phyloP scores from a whole-genome alignment of 92 coral and sea anemone species.

The Metridium senile region DNA sequence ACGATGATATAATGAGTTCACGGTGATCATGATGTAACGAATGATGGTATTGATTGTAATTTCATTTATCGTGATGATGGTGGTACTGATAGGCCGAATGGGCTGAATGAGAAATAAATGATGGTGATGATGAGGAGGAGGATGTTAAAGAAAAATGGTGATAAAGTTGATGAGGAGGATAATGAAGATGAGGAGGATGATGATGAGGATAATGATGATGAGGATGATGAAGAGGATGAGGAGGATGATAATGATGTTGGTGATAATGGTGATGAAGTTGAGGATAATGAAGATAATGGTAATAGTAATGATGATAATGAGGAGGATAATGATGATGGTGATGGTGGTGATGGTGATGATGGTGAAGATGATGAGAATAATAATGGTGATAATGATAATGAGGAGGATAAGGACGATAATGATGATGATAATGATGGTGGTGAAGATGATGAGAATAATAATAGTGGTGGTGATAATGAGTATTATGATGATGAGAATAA shows the following conservation, averaged over 20 bases:
- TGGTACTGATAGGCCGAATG: neutral
- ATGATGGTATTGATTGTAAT: neutral
- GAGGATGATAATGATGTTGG: neutral
- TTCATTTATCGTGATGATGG: neutral
- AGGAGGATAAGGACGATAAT: neutral
- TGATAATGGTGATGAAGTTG: neutral
- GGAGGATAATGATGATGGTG: neutral
- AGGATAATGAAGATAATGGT: neutral
- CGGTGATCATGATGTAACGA: neutral
- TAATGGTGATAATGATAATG: slow-evolving; percentile 2
- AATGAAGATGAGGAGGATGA: neutral
- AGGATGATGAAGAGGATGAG: neutral
- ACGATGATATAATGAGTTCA: neutral
- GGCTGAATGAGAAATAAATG: neutral
- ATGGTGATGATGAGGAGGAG: neutral
- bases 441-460: neutral
- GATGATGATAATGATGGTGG: neutral
- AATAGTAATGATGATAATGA: neutral
- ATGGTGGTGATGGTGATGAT: neutral
- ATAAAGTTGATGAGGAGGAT: neutral
- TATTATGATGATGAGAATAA: neutral
- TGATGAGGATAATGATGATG: neutral
- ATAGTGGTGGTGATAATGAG: neutral
- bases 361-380: neutral
- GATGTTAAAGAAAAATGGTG: neutral